Base-by-base conservation (phyloP, 30 jellyfish, hydroid and myxozoan species). In the Pelagia noctiluca region DNA sequence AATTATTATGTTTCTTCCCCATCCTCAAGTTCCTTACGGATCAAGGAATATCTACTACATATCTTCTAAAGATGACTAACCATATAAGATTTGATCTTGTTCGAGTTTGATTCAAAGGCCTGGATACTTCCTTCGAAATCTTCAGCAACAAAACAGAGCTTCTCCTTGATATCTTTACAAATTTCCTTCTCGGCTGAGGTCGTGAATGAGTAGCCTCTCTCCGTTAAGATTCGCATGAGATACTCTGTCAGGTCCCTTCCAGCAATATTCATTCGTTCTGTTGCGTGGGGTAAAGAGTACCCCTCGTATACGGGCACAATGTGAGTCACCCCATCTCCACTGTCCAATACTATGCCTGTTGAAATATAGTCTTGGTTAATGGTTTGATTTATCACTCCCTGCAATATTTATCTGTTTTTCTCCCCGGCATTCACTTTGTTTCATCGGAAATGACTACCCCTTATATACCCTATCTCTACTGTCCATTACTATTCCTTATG, bases 131-230 rank as follows among this genome's bases (percentile, higher is more conserved):
- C 71, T 16, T 75, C 70, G 54, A 57, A 75, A 49, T 86, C 90
- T 50, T 46, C 75, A 23, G 96, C 96, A 29, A 95, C 98, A 77
- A 84, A 95, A 47, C 99, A 95, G 25, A 76, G 76, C n/a, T 81
- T 69, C 74, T 95, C 99, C 66, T 95, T 95, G 66, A 95, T 95
- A 34, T 89, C 96, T 30, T 95, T 66, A 33, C 96, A 85, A 30
- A 95, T 95, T 68, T 95, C 99, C 49, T 80, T 25, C 63, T 95
- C 97, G 35, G 97, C 95, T 37, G 98, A 76, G 23, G 99, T 84
- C 54, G 60, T 85, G 26, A 95, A 85, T 3, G 95, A 68, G 63
- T 75, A 78, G 50, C 99, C 99, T 48, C 95, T 38, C 28, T 80
- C 97, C 87, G 80, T 78, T 35, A 95, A 46, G 8, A 95, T 79